A percentile compares a stretch with the other conserved stretches of the same genome.
These are phyloP conservation scores for Varanus salvator DNA, from an alignment of 2,113 vertebrate species.

Conservation along the genomic window DNA sequence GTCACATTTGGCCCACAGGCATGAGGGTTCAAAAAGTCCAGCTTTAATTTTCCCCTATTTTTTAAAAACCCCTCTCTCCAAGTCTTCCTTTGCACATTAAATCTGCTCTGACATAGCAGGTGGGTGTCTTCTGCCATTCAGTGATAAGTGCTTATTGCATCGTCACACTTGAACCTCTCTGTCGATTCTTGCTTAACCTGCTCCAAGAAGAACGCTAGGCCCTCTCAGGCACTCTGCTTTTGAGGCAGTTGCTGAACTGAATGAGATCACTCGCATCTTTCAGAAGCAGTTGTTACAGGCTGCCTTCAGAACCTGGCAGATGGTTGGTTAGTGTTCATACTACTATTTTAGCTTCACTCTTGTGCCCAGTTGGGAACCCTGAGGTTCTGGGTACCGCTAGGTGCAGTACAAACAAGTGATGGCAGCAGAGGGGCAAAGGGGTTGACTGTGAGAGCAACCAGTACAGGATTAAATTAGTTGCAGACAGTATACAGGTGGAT, in stretches of 20 bases:
- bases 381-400: neutral
- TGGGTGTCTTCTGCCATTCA: neutral
- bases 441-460: neutral
- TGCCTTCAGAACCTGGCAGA: neutral
- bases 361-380: neutral
- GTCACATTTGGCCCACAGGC: too few species aligned
- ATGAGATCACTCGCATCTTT: neutral
- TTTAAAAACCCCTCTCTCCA: neutral
- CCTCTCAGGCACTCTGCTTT: neutral
- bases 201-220: neutral
- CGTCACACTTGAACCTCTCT: neutral
- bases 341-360: neutral
- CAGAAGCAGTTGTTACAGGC: neutral
- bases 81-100: neutral
- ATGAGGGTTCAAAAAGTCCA: too few species aligned
- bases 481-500: neutral
- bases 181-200: neutral
- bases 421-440: neutral
- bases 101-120: neutral
- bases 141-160: neutral
- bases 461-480: neutral
- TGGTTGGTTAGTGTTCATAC: neutral
- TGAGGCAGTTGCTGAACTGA: neutral
- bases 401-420: neutral
- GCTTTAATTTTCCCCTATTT: too few species aligned